These are phyloP conservation scores for Habroteleia sp. DNA, from an alignment of 2,888 invertebrate species.

Conservation along the genomic window DNA sequence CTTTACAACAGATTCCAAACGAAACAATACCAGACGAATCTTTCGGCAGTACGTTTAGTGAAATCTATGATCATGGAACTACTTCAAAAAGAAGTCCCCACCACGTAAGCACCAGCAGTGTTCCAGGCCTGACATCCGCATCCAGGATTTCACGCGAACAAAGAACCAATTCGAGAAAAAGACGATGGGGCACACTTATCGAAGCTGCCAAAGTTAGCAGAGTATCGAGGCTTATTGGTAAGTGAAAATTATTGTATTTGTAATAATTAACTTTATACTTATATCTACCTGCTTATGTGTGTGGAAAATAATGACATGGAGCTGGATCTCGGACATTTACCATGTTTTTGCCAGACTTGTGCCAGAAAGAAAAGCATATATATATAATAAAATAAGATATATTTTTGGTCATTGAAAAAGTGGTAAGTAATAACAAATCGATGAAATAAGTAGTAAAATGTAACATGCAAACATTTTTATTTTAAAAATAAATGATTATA, in stretches of 20 bases:
- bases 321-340: too few relatives aligned
- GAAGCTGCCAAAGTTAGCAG: constrained; percentile 92
- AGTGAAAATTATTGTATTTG: constrained; percentile 33
- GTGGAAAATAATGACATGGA: too few relatives aligned
- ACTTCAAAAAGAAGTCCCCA: constrained; percentile 82
- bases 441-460: too few relatives aligned
- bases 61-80: constrained; percentile 83
- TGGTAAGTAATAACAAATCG: too few relatives aligned
- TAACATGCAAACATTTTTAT: too few relatives aligned
- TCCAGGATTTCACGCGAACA: constrained; percentile 69
- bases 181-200: constrained; percentile 91
- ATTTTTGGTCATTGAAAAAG: too few relatives aligned
- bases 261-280: too few relatives aligned
- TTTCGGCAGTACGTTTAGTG: constrained; percentile 87
- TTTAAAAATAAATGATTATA: too few relatives aligned
- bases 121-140: constrained; percentile 74
- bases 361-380: too few relatives aligned
- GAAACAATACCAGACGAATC: constrained; percentile 83
- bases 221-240: constrained; percentile 89
- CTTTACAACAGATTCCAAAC: constrained; percentile 85
- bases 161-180: constrained; percentile 84
- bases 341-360: too few relatives aligned
- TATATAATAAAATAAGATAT: too few relatives aligned
- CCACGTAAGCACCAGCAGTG: constrained; percentile 79
- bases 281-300: too few relatives aligned